These are phyloP conservation scores for Caenorhabditis afra DNA, from an alignment of 2,888 invertebrate species.

Conservation along the genomic window DNA sequence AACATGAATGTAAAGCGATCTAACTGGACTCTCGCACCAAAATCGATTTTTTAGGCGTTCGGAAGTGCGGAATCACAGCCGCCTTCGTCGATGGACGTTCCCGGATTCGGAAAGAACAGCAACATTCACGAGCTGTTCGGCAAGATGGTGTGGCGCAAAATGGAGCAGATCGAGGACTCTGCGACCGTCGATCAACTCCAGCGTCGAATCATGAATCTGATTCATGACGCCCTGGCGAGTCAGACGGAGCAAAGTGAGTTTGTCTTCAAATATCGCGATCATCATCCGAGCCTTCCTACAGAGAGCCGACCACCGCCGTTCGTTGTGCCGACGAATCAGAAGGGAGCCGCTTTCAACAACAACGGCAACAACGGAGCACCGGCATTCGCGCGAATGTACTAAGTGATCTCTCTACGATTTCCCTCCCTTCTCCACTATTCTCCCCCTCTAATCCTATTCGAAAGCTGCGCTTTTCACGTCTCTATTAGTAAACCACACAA, in stretches of 20 bases:
- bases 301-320: slow-evolving; percentile 19
- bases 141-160: slow-evolving; percentile 70
- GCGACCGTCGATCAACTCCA: slow-evolving; percentile 62
- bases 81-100: slow-evolving; percentile 57
- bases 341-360: slow-evolving; percentile 30
- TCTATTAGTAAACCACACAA: too few relatives aligned
- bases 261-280: too few relatives aligned
- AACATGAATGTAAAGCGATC: slow-evolving; percentile 27
- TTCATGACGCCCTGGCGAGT: slow-evolving; percentile 60
- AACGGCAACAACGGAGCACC: slow-evolving; percentile 22
- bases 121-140: slow-evolving; percentile 69
- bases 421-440: not conserved
- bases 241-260: slow-evolving; percentile 43
- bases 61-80: slow-evolving; percentile 6
- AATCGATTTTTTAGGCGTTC: not conserved
- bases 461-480: too few relatives aligned
- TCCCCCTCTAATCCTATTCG: too few relatives aligned
- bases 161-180: slow-evolving; percentile 64
- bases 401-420: not conserved
- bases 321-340: slow-evolving; percentile 24
- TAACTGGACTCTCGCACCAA: not conserved
- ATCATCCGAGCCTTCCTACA: too few relatives aligned
- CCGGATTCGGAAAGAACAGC: slow-evolving; percentile 68
- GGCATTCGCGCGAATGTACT: slow-evolving; percentile 40
- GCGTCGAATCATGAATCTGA: slow-evolving; percentile 66